Percentiles rank a stretch among this genome's conserved stretches.
These are phyloP conservation scores for Eumeta japonica DNA, from an alignment of 1,140 invertebrate species.

Conservation along the genomic window DNA sequence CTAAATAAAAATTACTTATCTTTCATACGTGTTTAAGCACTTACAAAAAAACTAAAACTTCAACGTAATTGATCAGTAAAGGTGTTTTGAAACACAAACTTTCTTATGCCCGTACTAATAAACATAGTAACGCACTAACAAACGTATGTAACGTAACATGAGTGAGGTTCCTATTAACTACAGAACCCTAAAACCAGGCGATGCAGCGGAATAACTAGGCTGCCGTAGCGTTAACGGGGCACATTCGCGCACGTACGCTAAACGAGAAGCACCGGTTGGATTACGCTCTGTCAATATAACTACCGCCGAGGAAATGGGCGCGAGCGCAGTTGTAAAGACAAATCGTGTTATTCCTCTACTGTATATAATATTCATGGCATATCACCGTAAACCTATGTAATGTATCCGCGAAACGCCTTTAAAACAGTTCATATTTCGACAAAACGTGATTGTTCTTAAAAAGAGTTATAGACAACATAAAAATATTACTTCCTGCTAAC, in stretches of 20 bases:
- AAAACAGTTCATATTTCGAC: no score
- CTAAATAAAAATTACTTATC: no score
- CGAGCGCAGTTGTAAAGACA: slow-evolving; percentile 4
- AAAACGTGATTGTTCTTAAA: no score
- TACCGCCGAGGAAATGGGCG: slow-evolving; percentile 1
- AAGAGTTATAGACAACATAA: no score
- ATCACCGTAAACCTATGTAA: slow-evolving; percentile 6
- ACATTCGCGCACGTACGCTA: slow-evolving; percentile 42
- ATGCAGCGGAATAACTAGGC: slow-evolving; percentile 29
- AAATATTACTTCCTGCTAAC: no score
- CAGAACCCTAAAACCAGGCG: slow-evolving; percentile 41
- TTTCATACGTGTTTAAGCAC: no score
- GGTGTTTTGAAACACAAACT: no score
- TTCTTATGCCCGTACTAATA: no score
- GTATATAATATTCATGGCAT: neutral
- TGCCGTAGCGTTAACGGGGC: slow-evolving; percentile 21
- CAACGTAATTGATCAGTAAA: no score
- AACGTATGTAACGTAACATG: slow-evolving; percentile 13
- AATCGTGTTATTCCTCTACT: slow-evolving; percentile 1
- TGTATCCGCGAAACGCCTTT: no score
- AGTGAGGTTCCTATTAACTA: slow-evolving; percentile 16
- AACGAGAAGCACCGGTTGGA: slow-evolving; percentile 34
- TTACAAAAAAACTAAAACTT: no score
- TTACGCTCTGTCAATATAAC: slow-evolving; percentile 50
- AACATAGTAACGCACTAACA: slow-evolving; percentile 2